Evolutionary conservation across 2,888 invertebrate genomes (phyloP).

Genomic region (Scotopteryx bipunctaria): DNA sequence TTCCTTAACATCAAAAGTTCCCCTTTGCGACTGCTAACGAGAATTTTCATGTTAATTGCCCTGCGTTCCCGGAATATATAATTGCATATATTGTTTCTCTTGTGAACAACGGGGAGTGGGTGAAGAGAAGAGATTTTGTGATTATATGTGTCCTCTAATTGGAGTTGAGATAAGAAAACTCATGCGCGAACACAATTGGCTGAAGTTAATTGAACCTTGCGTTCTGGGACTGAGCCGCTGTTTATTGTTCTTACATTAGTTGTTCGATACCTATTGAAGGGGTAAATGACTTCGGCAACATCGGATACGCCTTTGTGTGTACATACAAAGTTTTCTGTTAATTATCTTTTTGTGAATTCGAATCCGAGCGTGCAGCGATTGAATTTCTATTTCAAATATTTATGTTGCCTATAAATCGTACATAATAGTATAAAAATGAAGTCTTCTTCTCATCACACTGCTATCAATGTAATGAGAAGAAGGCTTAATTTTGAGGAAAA

Average conservation of each 20-base stretch:
- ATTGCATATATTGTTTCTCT: conserved; percentile 77
- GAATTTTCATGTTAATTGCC: conserved; percentile 79
- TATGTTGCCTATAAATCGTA: no score
- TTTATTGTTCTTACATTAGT: conserved; percentile 16
- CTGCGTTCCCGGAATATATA: conserved; percentile 70
- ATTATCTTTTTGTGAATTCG: background rate
- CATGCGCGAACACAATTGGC: conserved; percentile 47
- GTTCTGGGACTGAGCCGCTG: conserved; percentile 15
- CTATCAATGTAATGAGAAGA: no score
- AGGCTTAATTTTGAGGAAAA: no score
- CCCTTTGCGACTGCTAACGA: conserved; percentile 76
- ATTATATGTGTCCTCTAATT: conserved; percentile 66
- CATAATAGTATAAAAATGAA: no score
- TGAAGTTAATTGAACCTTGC: conserved; percentile 50
- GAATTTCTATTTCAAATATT: no score
- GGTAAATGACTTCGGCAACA: background rate
- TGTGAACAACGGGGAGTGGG: conserved; percentile 56
- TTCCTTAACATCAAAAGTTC: conserved; percentile 79
- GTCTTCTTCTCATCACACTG: no score
- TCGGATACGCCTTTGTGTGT: no score
- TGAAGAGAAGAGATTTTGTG: conserved; percentile 62
- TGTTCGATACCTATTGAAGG: conserved; percentile 10
- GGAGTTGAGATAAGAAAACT: conserved; percentile 60
- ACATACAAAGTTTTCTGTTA: background rate
- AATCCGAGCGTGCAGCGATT: background rate